Evolutionary conservation across 2,888 invertebrate genomes (phyloP).

Genomic region (Amphipyra berbera): DNA sequence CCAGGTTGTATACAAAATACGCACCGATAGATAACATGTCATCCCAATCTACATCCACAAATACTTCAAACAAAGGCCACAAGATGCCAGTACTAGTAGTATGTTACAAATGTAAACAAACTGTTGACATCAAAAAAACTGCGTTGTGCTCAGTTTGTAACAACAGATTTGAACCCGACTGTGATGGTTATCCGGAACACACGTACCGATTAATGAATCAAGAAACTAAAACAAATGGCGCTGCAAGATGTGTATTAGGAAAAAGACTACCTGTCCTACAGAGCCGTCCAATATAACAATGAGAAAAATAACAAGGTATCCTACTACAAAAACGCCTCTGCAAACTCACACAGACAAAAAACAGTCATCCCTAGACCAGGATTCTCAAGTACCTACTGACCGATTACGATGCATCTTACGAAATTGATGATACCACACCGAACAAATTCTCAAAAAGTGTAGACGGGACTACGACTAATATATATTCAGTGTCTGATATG

Average conservation of each 20-base stretch:
- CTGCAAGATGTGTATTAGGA: neutral
- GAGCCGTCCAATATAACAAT: neutral
- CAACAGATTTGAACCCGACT: neutral
- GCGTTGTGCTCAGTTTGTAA: neutral
- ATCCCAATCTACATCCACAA: neutral
- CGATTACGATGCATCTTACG: neutral
- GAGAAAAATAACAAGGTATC: neutral
- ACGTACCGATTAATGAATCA: neutral
- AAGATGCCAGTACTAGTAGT: neutral
- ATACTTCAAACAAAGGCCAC: neutral
- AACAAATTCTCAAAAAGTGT: neutral
- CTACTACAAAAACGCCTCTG: neutral
- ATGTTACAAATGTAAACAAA: neutral
- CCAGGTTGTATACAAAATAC: too few species aligned
- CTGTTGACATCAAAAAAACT: neutral
- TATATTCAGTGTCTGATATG: neutral
- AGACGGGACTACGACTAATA: neutral
- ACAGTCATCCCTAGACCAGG: neutral
- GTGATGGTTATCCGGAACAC: neutral
- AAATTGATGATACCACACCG: neutral
- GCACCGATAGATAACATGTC: too few species aligned
- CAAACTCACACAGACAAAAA: neutral
- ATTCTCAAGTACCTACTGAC: neutral
- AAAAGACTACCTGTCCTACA: neutral
- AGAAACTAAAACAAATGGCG: neutral